These are phyloP conservation scores for Cephus pygmeus DNA, from an alignment of 2,888 invertebrate species.

Conservation along the genomic window DNA sequence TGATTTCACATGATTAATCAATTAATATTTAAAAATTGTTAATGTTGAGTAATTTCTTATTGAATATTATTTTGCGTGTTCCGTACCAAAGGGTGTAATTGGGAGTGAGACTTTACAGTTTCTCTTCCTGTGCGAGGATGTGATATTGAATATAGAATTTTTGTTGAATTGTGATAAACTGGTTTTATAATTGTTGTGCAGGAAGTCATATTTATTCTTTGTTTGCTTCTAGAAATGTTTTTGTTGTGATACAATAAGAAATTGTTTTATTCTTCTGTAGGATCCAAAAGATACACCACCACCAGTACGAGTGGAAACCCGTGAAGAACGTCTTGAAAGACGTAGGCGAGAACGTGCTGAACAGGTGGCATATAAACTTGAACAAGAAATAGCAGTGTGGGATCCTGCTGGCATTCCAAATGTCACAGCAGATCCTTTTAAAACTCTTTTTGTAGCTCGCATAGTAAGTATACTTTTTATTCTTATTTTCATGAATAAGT, in stretches of 20 bases:
- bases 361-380: conserved; percentile 96
- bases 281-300: conserved; percentile 98
- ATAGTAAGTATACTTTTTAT: conserved; percentile 78
- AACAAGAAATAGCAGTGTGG: conserved; percentile 98
- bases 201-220: not conserved
- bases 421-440: conserved; percentile 94
- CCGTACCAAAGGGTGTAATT: not conserved
- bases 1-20: not conserved
- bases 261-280: conserved; percentile 67
- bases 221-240: not conserved
- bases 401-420: conserved; percentile 84
- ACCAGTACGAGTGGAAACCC: conserved; percentile 93
- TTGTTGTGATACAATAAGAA: not conserved
- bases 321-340: conserved; percentile 91
- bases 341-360: conserved; percentile 93
- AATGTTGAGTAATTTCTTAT: not conserved
- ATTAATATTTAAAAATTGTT: not conserved
- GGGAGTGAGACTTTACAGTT: not conserved
- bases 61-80: not conserved
- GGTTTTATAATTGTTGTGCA: not conserved
- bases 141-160: not conserved
- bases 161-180: not conserved
- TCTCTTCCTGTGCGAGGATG: not conserved
- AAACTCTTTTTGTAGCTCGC: conserved; percentile 95
- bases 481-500: conserved; percentile 10